Base-by-base conservation (phyloP, 2,888 invertebrate species). In the Leptopterna dolabrata region DNA sequence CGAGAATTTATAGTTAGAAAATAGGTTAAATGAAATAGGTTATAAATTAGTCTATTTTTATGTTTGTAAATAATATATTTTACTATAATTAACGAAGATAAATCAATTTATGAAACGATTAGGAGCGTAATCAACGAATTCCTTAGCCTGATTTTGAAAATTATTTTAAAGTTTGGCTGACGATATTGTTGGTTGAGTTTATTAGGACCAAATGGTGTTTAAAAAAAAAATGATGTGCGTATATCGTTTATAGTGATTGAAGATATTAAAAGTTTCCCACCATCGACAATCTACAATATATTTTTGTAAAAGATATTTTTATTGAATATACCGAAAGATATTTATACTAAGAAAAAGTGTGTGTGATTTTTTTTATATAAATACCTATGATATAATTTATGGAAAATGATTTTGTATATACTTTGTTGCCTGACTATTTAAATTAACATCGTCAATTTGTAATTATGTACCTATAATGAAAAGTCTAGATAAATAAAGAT, bases 101-200 rank as follows among this genome's bases (percentile, higher is more conserved):
- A 24, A 19, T 14, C 0, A 63, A 24, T 19, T 45, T 30, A 70
- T 27, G 43, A 27, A 27, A 73, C 19, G 16, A 36, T 63, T 70
- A 1, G 36, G 6, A 11, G 45, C 24, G 13, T 27, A 76, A 63
- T 43, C 73, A 81, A 71, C 84, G 85, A 87, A 88, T 88, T 51
- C 89, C 89, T 89, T 88, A 88, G 89, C 89, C 89, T 43, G 29
- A 88, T 89, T 89, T 83, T 87, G n/a, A 76, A 41, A 13, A 27
- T 41, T 36, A 36, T 76, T 70, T 73, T 87, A 86, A 89, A 88
- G 87, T 88, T 80, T 55, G 88, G 89, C 88, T 88, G 89, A 89
- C 78, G 88, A 76, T 19, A 84, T 87, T 87, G 76, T 76, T 76
- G 84, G 71, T 4, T 63, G 29, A n/a, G 3, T 19, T 27, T 0